phyloP scores from a whole-genome alignment of 2,888 invertebrate species.

The Deroplatys truncata region DNA sequence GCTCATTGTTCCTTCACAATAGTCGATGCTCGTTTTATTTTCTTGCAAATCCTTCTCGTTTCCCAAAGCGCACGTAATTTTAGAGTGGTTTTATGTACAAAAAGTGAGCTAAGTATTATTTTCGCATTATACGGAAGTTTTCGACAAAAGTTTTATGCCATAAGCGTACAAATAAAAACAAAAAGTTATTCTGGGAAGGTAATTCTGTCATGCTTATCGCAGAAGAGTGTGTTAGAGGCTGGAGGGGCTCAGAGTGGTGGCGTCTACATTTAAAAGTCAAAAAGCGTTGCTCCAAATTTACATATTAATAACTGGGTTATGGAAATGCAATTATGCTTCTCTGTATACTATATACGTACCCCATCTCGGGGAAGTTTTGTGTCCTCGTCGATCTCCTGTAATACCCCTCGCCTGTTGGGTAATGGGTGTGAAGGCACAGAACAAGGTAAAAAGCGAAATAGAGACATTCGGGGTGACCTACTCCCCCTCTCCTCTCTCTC shows the following conservation, averaged over 20 bases:
- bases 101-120: background rate
- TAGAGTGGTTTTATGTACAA: background rate
- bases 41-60: background rate
- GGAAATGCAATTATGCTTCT: constrained; percentile 46
- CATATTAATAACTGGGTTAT: constrained; percentile 49
- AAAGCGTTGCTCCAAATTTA: constrained; percentile 42
- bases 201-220: constrained; percentile 5
- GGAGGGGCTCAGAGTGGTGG: constrained; percentile 29
- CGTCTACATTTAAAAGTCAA: constrained; percentile 41
- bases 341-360: background rate
- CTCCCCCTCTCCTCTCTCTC: background rate
- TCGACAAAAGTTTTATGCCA: background rate
- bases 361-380: background rate
- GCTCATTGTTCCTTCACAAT: background rate
- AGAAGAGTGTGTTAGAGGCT: background rate
- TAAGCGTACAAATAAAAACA: background rate
- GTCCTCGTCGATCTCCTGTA: background rate
- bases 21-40: background rate
- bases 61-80: background rate
- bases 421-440: background rate
- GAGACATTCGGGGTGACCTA: background rate
- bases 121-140: background rate
- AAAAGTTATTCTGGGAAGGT: background rate
- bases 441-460: background rate
- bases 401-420: background rate